phyloP scores from a whole-genome alignment of 2,888 invertebrate genomes.

The Drosophila nigricruria region DNA sequence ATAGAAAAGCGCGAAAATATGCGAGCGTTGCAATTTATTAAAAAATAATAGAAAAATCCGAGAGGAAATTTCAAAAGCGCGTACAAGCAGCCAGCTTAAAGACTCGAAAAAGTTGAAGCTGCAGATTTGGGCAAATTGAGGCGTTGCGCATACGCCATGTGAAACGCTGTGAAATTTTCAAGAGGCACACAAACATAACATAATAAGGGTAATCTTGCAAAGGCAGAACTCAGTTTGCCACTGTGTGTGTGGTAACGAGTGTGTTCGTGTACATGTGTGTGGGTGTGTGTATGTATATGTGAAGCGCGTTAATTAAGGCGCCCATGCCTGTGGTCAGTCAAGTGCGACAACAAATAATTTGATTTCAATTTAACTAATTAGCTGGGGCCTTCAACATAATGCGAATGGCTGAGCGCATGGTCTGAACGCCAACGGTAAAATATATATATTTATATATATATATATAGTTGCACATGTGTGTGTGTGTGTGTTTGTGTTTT shows the following conservation, averaged over 20 bases:
- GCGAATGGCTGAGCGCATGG: slow-evolving; percentile 48
- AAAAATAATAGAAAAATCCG: slow-evolving; percentile 58
- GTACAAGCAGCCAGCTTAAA: slow-evolving; percentile 3
- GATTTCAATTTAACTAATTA: slow-evolving; percentile 85
- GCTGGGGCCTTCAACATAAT: slow-evolving; percentile 76
- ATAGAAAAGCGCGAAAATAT: slow-evolving; percentile 60
- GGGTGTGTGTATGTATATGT: slow-evolving; percentile 7
- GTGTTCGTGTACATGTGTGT: slow-evolving; percentile 1
- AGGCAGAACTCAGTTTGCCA: neutral
- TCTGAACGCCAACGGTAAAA: slow-evolving; percentile 19
- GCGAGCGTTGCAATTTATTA: slow-evolving; percentile 62
- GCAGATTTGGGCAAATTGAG: neutral
- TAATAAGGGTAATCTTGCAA: slow-evolving; percentile 51
- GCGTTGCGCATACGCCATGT: slow-evolving; percentile 52
- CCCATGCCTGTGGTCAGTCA: slow-evolving; percentile 76
- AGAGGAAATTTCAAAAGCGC: slow-evolving; percentile 7
- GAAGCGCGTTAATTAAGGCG: slow-evolving; percentile 79
- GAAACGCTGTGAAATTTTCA: slow-evolving; percentile 12
- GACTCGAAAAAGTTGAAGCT: slow-evolving; percentile 14
- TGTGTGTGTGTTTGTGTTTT: slow-evolving; percentile 23
- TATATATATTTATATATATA: neutral
- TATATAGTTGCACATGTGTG: neutral
- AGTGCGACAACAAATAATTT: slow-evolving; percentile 84
- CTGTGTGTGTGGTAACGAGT: neutral
- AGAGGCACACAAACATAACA: slow-evolving; percentile 18